Conservation (phyloP, 2,797 vertebrate genomes). For the Danio albolineatus region DNA sequence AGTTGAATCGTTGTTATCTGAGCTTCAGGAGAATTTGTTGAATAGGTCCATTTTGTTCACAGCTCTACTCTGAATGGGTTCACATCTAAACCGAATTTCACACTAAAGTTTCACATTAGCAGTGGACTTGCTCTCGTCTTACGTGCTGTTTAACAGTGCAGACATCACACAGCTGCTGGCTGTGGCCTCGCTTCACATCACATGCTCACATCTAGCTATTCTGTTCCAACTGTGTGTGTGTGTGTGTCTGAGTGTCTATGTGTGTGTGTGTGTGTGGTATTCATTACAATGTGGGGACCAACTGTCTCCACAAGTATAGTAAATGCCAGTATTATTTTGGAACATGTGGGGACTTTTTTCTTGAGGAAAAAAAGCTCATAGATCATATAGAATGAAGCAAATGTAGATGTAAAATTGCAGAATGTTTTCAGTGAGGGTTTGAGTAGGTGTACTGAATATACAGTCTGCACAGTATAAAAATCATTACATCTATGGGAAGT, state of each 20-base stretch:
- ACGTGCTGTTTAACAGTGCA: constrained; percentile 17
- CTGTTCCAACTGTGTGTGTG: constrained; percentile 10
- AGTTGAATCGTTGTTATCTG: neutral
- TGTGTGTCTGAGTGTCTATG: neutral
- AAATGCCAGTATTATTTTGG: no score
- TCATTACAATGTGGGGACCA: no score
- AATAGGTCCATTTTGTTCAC: constrained; percentile 23
- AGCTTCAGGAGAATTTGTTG: neutral
- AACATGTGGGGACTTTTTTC: no score
- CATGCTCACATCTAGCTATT: constrained; percentile 42
- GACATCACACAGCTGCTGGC: constrained; percentile 42
- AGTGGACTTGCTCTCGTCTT: constrained; percentile 35
- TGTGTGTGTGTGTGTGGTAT: constrained; percentile 8
- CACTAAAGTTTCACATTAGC: constrained; percentile 26
- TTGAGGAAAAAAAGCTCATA: no score
- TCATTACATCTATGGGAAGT: no score
- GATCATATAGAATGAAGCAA: no score
- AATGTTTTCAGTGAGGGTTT: no score
- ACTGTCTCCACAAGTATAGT: no score
- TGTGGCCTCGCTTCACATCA: constrained; percentile 34
- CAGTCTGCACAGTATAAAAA: no score
- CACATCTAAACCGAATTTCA: constrained; percentile 20
- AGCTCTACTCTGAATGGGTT: neutral
- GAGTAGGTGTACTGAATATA: no score
- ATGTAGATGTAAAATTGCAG: no score